Conservation (phyloP, 1,140 invertebrate species). For the Drosophila kanapiae region DNA sequence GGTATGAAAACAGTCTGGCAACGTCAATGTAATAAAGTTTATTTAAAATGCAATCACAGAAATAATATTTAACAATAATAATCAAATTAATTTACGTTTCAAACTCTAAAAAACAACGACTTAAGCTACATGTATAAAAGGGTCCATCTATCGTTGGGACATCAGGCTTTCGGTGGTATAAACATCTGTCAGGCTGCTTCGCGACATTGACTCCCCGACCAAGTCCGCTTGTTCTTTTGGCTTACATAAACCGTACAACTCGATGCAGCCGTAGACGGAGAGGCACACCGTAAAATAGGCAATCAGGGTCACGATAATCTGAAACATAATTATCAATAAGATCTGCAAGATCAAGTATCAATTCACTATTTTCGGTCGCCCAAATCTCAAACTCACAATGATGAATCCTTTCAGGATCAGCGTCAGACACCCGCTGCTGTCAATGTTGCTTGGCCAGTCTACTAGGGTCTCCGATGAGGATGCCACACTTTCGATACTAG, state of each 20-base stretch:
- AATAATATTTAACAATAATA: not conserved
- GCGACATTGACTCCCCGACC: conserved; percentile 16
- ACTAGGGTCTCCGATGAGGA: conserved; percentile 16
- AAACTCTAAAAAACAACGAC: not conserved
- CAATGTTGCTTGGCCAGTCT: conserved; percentile 1
- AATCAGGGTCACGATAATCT: conserved; percentile 41
- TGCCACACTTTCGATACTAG: not conserved
- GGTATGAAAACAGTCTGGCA: too few species aligned
- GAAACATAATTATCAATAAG: conserved; percentile 65
- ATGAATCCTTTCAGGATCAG: conserved; percentile 16
- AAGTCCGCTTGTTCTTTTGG: conserved; percentile 1
- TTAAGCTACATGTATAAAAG: not conserved
- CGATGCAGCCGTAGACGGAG: conserved; percentile 37
- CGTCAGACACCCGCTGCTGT: conserved; percentile 13
- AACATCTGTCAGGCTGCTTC: not conserved
- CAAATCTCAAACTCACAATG: conserved; percentile 59
- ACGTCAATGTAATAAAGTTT: not conserved
- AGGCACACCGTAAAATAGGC: conserved; percentile 45
- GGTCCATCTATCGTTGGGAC: conserved; percentile 35
- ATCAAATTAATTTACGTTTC: not conserved
- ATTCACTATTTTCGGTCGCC: conserved; percentile 3
- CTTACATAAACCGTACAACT: conserved; percentile 28
- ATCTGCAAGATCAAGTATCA: conserved; percentile 55
- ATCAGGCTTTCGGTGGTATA: conserved; percentile 63
- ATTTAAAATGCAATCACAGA: not conserved